phyloP scores from a whole-genome alignment of 2,888 invertebrate species.

The Lydus trimaculatus region DNA sequence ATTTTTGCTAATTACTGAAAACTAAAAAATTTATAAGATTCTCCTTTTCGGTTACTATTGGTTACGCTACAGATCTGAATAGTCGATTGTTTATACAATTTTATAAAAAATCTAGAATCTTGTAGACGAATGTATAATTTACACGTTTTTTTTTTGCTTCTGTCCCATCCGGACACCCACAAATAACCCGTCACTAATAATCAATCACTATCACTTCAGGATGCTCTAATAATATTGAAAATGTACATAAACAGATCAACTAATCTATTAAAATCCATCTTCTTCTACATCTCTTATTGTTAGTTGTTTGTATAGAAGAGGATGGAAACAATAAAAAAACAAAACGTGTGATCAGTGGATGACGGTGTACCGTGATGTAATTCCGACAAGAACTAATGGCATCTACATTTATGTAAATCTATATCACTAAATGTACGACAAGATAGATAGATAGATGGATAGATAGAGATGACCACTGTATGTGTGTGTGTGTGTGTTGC shows the following conservation, averaged over 20 bases:
- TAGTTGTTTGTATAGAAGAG: background rate
- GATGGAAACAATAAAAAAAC: background rate
- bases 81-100: background rate
- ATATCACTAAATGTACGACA: constrained; percentile 50
- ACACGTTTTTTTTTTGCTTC: background rate
- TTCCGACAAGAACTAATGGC: constrained; percentile 55
- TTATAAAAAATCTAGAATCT: background rate
- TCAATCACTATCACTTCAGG: background rate
- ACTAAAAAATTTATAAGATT: no score
- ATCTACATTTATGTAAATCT: constrained; percentile 53
- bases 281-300: background rate
- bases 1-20: no score
- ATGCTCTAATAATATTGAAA: background rate
- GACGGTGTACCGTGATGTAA: constrained; percentile 44
- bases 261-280: constrained; percentile 19
- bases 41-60: no score
- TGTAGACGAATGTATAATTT: background rate
- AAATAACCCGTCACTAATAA: constrained; percentile 27
- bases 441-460: constrained; percentile 24
- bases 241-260: background rate
- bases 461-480: background rate
- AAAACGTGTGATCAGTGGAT: constrained; percentile 20
- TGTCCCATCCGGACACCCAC: constrained; percentile 3
- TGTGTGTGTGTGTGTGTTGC: no score
- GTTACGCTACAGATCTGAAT: no score